Evolutionary conservation across 2,888 invertebrate species (phyloP).

Genomic region (Tryphoninae sp.): DNA sequence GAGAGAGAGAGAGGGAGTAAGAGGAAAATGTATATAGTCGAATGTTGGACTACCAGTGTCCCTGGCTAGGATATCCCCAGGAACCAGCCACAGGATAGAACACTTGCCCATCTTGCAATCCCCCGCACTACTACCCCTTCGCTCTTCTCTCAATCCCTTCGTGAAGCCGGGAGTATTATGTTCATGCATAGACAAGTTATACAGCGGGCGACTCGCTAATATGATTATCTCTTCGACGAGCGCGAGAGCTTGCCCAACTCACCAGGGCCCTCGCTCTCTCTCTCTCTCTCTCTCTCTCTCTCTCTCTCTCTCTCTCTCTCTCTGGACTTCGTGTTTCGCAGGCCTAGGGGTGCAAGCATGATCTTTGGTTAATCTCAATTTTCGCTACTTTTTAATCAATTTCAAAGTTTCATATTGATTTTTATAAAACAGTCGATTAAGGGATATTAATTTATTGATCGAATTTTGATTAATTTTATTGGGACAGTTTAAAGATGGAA

Average conservation of each 20-base stretch:
- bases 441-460: background rate
- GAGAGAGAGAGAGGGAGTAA: background rate
- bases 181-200: constrained; percentile 81
- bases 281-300: constrained; percentile 7
- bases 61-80: constrained; percentile 75
- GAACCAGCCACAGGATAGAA: constrained; percentile 53
- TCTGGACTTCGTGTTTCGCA: background rate
- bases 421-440: background rate
- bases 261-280: too few relatives aligned
- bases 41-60: constrained; percentile 47
- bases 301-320: too few relatives aligned
- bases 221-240: constrained; percentile 80
- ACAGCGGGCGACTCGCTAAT: constrained; percentile 76
- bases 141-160: constrained; percentile 45
- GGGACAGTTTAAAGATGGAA: too few relatives aligned
- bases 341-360: constrained; percentile 10
- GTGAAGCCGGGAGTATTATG: constrained; percentile 74
- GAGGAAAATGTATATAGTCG: constrained; percentile 53
- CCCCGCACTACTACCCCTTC: constrained; percentile 37
- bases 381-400: background rate
- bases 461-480: background rate
- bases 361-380: background rate
- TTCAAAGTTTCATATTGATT: background rate
- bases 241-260: constrained; percentile 49
- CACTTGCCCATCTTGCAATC: constrained; percentile 47